Percentiles rank a stretch among this genome's conserved stretches.
These are phyloP conservation scores for Vanessa tameamea DNA, from an alignment of 1,140 invertebrate genomes.

Conservation along the genomic window DNA sequence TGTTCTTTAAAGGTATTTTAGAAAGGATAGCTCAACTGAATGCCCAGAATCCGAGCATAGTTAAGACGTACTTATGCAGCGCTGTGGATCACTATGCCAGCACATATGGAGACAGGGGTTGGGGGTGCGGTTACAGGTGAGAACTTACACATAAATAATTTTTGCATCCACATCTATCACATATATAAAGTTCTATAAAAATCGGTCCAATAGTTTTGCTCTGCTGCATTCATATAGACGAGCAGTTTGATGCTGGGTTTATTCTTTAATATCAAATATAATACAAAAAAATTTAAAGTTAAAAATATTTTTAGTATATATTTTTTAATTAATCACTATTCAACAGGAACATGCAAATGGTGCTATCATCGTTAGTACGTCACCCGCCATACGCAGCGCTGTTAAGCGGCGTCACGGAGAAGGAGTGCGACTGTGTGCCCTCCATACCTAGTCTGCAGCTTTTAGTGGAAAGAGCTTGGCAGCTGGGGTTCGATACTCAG, in stretches of 20 bases:
- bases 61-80: constrained; percentile 87
- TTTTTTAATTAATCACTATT: too few species aligned
- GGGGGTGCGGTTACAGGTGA: constrained; percentile 91
- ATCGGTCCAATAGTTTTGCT: too few species aligned
- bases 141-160: too few species aligned
- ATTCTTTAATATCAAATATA: not conserved
- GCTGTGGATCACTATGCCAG: constrained; percentile 92
- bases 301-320: too few species aligned
- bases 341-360: constrained; percentile 92
- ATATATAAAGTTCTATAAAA: too few species aligned
- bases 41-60: constrained; percentile 85
- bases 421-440: constrained; percentile 80
- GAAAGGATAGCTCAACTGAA: constrained; percentile 86
- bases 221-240: not conserved
- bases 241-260: not conserved
- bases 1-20: constrained; percentile 83
- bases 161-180: not conserved
- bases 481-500: constrained; percentile 91
- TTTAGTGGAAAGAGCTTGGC: constrained; percentile 93
- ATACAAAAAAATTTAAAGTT: not conserved
- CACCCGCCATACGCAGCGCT: constrained; percentile 87
- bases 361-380: constrained; percentile 89
- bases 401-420: constrained; percentile 71
- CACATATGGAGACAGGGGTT: constrained; percentile 93
- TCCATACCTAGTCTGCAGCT: constrained; percentile 91